phyloP scores from a whole-genome alignment of 2,113 vertebrate species.

The Platysternon megacephalum region DNA sequence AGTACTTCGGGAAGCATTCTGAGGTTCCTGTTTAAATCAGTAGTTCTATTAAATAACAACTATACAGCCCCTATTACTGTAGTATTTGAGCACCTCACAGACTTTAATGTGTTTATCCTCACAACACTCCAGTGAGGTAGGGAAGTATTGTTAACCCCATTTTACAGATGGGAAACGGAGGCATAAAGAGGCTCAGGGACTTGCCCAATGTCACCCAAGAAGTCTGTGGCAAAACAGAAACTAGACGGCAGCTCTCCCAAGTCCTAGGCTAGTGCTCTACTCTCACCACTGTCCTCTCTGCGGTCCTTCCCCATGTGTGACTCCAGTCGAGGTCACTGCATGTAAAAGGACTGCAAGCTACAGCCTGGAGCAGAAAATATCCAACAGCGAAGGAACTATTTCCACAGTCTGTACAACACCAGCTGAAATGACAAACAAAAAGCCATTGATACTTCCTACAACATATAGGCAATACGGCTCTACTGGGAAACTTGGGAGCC shows the following conservation, averaged over 20 bases:
- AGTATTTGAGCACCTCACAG: neutral
- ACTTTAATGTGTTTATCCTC: neutral
- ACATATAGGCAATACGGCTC: slow-evolving; percentile 20
- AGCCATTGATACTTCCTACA: slow-evolving; percentile 18
- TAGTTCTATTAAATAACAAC: neutral
- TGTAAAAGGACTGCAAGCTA: slow-evolving; percentile 13
- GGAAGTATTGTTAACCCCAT: neutral
- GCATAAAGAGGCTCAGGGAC: neutral
- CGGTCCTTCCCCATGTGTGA: slow-evolving; percentile 14
- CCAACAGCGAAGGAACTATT: neutral
- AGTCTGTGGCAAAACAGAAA: neutral
- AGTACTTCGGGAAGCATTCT: neutral
- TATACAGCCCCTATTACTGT: neutral
- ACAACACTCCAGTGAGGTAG: accelerated
- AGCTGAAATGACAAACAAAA: slow-evolving; percentile 55
- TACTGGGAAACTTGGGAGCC: slow-evolving; percentile 34
- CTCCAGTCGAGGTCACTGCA: slow-evolving; percentile 15
- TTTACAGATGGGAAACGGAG: neutral
- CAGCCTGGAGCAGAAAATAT: slow-evolving; percentile 31
- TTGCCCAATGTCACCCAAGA: neutral
- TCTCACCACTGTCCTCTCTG: neutral
- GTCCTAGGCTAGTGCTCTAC: neutral
- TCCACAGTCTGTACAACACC: slow-evolving; percentile 10
- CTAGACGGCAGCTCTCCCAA: neutral
- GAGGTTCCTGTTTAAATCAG: neutral